Percentiles rank a stretch among this genome's conserved stretches.
These are phyloP conservation scores for Osmerus mordax DNA, from an alignment of 2,113 vertebrate genomes.

Conservation along the genomic window DNA sequence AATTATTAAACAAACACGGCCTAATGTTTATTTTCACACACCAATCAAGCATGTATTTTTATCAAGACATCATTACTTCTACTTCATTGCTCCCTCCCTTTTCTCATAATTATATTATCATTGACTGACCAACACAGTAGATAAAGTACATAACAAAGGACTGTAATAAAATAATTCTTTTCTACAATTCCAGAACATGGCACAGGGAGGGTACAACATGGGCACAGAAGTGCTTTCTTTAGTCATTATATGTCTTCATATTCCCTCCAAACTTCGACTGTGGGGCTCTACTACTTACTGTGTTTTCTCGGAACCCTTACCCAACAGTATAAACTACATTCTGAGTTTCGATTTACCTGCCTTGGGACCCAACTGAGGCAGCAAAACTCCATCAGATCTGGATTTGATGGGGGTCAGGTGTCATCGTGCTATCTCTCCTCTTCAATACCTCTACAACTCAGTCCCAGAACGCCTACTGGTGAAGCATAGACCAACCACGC, in stretches of 20 bases:
- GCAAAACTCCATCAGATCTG: too few species aligned
- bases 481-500: neutral
- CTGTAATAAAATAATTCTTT: too few species aligned
- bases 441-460: neutral
- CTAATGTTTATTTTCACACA: slow-evolving; percentile 5
- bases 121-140: neutral
- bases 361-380: too few species aligned
- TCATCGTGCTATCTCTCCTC: neutral
- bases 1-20: slow-evolving; percentile 16
- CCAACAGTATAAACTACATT: too few species aligned
- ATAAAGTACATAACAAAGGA: too few species aligned
- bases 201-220: too few species aligned
- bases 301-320: too few species aligned
- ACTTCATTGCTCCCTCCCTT: neutral
- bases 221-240: neutral
- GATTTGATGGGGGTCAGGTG: neutral
- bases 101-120: neutral
- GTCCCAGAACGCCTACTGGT: neutral
- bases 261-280: too few species aligned
- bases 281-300: too few species aligned
- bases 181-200: too few species aligned
- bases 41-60: slow-evolving; percentile 11
- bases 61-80: slow-evolving; percentile 14
- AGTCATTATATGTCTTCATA: neutral
- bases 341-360: too few species aligned